phyloP scores from a whole-genome alignment of 2,888 invertebrate species.

The Neoaliturus tenellus region DNA sequence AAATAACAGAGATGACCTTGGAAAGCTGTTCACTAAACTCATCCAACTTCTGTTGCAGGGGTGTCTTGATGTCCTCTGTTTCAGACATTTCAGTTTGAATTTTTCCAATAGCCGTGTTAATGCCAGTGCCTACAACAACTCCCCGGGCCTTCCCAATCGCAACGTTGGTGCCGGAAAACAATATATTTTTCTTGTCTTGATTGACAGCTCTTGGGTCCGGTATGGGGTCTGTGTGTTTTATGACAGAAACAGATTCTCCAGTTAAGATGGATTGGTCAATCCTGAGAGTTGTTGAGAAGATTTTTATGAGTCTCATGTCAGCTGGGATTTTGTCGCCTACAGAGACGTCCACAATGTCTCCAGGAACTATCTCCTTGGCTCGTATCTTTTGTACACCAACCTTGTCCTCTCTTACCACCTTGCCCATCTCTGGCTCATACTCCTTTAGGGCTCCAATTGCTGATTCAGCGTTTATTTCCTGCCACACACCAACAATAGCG shows the following conservation, averaged over 20 bases:
- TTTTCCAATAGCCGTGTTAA: conserved; percentile 99
- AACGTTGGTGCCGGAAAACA: conserved; percentile 99
- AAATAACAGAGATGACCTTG: conserved; percentile 99
- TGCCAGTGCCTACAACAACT: conserved; percentile 97
- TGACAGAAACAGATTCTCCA: conserved; percentile 99
- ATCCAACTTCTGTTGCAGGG: conserved; percentile 99
- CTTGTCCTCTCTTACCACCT: conserved; percentile 96
- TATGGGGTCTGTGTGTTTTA: conserved; percentile 98
- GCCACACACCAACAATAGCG: conserved; percentile 99
- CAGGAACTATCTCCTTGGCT: conserved; percentile 98
- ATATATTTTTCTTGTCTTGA: conserved; percentile 99
- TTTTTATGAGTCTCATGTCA: conserved; percentile 97
- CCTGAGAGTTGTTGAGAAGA: conserved; percentile 98
- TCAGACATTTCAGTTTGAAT: conserved; percentile 99
- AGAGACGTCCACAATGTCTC: conserved; percentile 98
- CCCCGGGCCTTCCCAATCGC: conserved; percentile 99
- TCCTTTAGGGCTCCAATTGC: conserved; percentile 99
- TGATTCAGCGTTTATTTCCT: conserved; percentile 99
- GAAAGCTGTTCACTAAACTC: conserved; percentile 99
- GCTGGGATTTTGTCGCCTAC: conserved; percentile 99
- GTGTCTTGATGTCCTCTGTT: conserved; percentile 99
- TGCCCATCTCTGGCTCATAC: conserved; percentile 99
- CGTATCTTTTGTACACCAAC: conserved; percentile 98
- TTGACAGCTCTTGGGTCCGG: conserved; percentile 99
- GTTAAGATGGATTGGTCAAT: conserved; percentile 99